These are phyloP conservation scores for Drosophila tristis DNA, from an alignment of 1,140 invertebrate species.

Conservation along the genomic window DNA sequence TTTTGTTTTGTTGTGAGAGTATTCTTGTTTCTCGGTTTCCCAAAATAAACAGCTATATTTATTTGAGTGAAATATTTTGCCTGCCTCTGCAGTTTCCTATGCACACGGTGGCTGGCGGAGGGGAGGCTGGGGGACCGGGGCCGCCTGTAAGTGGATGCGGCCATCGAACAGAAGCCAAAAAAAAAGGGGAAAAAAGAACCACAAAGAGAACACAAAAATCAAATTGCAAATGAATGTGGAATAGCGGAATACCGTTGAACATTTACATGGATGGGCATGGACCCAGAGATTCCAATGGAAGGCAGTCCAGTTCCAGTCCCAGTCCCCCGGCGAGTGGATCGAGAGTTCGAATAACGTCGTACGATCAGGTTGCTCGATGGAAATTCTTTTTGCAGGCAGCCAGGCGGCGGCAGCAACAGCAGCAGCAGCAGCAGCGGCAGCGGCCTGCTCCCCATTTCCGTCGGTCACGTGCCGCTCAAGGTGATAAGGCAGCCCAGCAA, in stretches of 20 bases:
- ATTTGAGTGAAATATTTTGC: conserved; percentile 50
- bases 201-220: conserved; percentile 1
- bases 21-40: conserved; percentile 38
- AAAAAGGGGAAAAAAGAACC: conserved; percentile 10
- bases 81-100: conserved; percentile 41
- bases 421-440: neutral
- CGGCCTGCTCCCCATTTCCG: neutral
- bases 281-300: conserved; percentile 17
- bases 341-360: conserved; percentile 21
- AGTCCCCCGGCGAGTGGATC: too few relatives aligned
- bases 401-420: neutral
- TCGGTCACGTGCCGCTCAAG: conserved; percentile 57
- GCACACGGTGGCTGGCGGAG: neutral
- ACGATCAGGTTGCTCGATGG: conserved; percentile 44
- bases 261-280: conserved; percentile 26
- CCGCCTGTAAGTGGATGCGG: conserved; percentile 32
- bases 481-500: conserved; percentile 36
- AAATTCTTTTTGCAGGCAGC: conserved; percentile 23
- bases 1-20: neutral
- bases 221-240: conserved; percentile 22
- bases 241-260: too few relatives aligned
- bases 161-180: conserved; percentile 30
- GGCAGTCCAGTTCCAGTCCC: neutral
- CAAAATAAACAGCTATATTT: conserved; percentile 50
- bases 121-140: too few relatives aligned